phyloP scores from a whole-genome alignment of 1,140 invertebrate genomes.

The Temnothorax longispinosus region DNA sequence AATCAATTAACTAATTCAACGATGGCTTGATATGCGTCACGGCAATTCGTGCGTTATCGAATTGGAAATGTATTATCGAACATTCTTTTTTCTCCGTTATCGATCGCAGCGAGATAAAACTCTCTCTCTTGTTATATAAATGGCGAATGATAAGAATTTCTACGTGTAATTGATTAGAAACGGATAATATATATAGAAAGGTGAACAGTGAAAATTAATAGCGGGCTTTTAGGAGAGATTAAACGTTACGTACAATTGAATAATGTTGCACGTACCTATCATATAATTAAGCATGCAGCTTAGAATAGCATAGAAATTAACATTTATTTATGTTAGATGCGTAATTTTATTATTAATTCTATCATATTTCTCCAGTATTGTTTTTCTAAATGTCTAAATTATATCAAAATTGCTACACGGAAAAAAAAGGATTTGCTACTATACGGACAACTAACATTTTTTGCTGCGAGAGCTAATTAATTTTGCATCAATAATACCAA shows the following conservation, averaged over 20 bases:
- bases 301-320: not conserved
- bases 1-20: constrained; percentile 7
- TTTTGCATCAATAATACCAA: too few relatives aligned
- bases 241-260: constrained; percentile 38
- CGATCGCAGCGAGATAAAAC: not conserved
- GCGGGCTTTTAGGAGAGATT: not conserved
- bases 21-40: not conserved
- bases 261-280: constrained; percentile 16
- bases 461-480: too few relatives aligned
- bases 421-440: too few relatives aligned
- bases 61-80: constrained; percentile 17
- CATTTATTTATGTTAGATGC: not conserved
- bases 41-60: constrained; percentile 1
- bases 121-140: not conserved
- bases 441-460: too few relatives aligned
- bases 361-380: not conserved
- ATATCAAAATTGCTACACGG: not conserved
- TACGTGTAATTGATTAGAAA: constrained; percentile 10
- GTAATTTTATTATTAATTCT: not conserved
- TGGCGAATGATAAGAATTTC: not conserved
- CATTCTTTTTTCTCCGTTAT: not conserved
- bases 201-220: not conserved
- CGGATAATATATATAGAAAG: not conserved
- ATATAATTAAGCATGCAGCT: not conserved
- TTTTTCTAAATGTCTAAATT: not conserved